phyloP scores from a whole-genome alignment of 2,797 vertebrate species.

The Silurus aristotelis region DNA sequence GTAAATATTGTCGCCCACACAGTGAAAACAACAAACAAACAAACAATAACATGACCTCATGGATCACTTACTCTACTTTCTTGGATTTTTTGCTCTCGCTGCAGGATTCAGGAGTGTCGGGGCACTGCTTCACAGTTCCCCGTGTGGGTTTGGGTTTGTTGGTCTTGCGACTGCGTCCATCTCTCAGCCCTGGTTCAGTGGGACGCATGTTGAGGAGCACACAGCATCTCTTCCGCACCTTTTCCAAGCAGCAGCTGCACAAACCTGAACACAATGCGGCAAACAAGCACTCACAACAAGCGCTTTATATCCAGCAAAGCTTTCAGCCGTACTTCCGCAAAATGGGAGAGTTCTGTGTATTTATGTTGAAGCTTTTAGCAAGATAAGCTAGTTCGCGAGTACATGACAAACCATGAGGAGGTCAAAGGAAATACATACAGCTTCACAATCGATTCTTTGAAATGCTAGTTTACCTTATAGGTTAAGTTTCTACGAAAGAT shows the following conservation, averaged over 20 bases:
- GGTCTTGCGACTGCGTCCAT: neutral
- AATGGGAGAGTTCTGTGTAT: neutral
- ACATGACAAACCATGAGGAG: neutral
- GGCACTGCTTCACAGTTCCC: neutral
- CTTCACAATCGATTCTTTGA: no score
- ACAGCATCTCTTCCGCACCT: neutral
- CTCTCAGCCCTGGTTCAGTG: conserved; percentile 10
- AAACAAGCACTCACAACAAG: neutral
- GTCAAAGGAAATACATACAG: neutral
- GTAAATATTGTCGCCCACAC: no score
- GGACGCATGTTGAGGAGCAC: neutral
- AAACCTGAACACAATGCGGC: neutral
- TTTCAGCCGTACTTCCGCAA: conserved; percentile 1
- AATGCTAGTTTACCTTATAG: neutral
- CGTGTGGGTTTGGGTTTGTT: conserved; percentile 21
- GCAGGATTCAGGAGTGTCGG: neutral
- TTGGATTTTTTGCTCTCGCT: conserved; percentile 46
- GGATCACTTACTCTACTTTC: conserved; percentile 21
- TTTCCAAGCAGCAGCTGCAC: neutral
- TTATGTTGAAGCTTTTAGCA: neutral
- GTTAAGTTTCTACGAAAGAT: neutral
- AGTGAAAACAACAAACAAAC: no score
- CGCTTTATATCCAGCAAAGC: neutral
- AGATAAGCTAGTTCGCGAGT: neutral
- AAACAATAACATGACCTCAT: neutral